Conservation (phyloP, 2,797 vertebrate species). For the Sebastes steindachneri region DNA sequence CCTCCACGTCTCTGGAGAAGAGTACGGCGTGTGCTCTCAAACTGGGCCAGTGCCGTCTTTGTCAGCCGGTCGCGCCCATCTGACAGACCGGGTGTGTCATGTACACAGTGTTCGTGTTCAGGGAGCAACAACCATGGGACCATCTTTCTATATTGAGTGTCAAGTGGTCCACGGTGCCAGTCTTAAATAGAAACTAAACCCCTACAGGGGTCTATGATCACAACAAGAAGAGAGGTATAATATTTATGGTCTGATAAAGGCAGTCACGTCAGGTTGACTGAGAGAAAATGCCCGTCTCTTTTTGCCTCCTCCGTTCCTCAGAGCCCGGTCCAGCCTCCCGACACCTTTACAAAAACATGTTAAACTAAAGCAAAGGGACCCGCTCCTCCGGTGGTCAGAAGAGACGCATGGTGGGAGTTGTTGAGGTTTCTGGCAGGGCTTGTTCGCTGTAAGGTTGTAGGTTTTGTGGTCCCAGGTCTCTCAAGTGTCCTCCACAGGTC, state of each 20-base stretch:
- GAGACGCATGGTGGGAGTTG: conserved; percentile 35
- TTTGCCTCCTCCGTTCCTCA: background rate
- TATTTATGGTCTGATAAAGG: conserved; percentile 50
- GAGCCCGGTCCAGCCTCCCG: conserved; percentile 19
- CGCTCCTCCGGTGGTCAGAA: conserved; percentile 33
- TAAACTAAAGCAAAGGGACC: conserved; percentile 33
- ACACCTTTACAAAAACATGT: conserved; percentile 31
- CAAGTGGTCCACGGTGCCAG: conserved; percentile 13
- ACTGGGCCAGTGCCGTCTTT: conserved; percentile 27
- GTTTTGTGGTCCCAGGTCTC: background rate
- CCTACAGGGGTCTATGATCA: conserved; percentile 31
- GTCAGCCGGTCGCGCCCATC: conserved; percentile 2
- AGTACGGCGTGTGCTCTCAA: conserved; percentile 7
- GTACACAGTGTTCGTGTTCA: conserved; percentile 42
- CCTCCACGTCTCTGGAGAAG: conserved; percentile 2
- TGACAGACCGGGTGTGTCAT: background rate
- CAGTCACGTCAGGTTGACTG: conserved; percentile 36
- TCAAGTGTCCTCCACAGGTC: conserved; percentile 69
- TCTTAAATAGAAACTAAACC: conserved; percentile 40
- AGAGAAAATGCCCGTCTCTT: conserved; percentile 36
- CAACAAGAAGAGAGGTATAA: conserved; percentile 46
- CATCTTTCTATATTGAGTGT: conserved; percentile 16
- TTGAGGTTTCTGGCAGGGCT: conserved; percentile 32
- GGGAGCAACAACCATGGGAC: conserved; percentile 17
- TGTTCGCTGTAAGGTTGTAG: conserved; percentile 17